These are phyloP conservation scores for Lasius fuliginosus DNA, from an alignment of 2,888 invertebrate genomes.

Conservation along the genomic window DNA sequence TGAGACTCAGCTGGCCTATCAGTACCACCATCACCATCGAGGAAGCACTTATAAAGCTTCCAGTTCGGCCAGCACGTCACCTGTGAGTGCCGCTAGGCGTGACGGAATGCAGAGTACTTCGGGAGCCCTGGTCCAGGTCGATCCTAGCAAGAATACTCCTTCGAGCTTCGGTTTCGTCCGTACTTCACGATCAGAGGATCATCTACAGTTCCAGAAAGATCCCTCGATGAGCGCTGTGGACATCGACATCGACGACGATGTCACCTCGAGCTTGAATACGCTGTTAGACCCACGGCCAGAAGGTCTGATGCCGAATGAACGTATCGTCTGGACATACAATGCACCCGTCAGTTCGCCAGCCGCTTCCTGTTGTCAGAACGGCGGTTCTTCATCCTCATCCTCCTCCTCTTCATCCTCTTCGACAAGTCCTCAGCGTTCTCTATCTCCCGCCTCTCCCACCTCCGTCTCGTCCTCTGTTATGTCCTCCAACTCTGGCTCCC, in stretches of 20 bases:
- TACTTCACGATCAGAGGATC: constrained; percentile 97
- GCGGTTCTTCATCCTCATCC: constrained; percentile 84
- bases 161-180: constrained; percentile 89
- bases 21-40: constrained; percentile 40
- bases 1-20: constrained; percentile 88
- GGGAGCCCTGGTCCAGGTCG: constrained; percentile 64
- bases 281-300: constrained; percentile 93
- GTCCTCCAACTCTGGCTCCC: constrained; percentile 92
- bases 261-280: constrained; percentile 97
- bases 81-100: constrained; percentile 87
- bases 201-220: constrained; percentile 94
- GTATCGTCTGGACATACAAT: constrained; percentile 97
- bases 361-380: constrained; percentile 88
- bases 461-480: constrained; percentile 95
- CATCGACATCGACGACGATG: constrained; percentile 97
- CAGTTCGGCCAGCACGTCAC: constrained; percentile 88
- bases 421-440: constrained; percentile 87
- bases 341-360: constrained; percentile 91
- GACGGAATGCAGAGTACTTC: constrained; percentile 80
- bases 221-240: constrained; percentile 94
- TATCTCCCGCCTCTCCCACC: constrained; percentile 93
- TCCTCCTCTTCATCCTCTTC: constrained; percentile 83
- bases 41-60: constrained; percentile 83
- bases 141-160: constrained; percentile 69
- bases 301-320: constrained; percentile 88